These are phyloP conservation scores for Stegodyphus mimosarum DNA, from an alignment of 1,140 invertebrate species.

Conservation along the genomic window DNA sequence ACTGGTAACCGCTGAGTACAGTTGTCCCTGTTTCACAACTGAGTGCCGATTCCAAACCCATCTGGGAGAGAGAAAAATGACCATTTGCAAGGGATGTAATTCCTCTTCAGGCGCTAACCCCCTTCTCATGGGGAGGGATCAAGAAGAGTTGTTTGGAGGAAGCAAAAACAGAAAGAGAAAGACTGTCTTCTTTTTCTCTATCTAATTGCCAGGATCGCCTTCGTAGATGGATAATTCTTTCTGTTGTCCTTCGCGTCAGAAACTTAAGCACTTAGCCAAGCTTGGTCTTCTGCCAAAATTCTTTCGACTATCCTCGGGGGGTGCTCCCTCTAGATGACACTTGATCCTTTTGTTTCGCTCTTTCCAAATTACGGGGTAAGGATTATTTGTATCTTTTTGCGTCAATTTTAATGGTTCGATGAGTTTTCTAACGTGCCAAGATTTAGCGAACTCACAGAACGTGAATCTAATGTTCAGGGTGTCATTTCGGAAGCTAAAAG, in stretches of 20 bases:
- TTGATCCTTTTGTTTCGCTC: constrained; percentile 37
- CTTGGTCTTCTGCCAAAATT: constrained; percentile 42
- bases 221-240: constrained; percentile 35
- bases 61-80: constrained; percentile 15
- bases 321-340: constrained; percentile 9
- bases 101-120: not conserved
- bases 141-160: not conserved
- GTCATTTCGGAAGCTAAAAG: too few relatives aligned
- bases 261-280: constrained; percentile 7
- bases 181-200: not conserved
- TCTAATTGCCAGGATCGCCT: constrained; percentile 48
- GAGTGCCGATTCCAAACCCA: constrained; percentile 29
- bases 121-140: not conserved
- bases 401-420: not conserved
- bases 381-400: not conserved
- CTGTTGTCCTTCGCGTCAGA: not conserved
- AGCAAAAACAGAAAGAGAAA: not conserved
- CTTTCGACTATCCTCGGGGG: constrained; percentile 15
- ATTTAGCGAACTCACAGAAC: not conserved
- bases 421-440: not conserved
- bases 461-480: too few relatives aligned
- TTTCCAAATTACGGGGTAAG: not conserved
- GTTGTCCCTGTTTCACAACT: constrained; percentile 22
- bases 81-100: not conserved
- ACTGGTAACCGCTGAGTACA: too few relatives aligned